Conservation (phyloP, 2,797 vertebrate species). For the Falco novaeseelandiae region DNA sequence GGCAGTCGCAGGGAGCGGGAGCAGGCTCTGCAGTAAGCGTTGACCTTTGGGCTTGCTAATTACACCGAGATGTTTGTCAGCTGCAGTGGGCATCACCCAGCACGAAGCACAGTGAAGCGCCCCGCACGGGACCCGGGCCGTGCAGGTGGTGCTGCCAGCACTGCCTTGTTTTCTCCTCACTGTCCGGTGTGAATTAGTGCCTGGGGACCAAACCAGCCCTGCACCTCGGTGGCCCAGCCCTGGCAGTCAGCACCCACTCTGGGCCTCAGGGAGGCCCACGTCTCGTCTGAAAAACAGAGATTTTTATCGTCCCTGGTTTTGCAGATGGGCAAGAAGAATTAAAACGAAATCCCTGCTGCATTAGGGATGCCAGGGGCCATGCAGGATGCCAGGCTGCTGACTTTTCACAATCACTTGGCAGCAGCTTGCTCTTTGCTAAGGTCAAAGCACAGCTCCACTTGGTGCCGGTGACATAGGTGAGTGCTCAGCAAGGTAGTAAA, state of each 20-base stretch:
- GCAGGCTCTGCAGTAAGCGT: not conserved
- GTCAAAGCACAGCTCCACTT: not conserved
- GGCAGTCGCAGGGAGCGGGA: not conserved
- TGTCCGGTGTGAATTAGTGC: rapidly evolving
- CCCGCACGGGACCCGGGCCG: rapidly evolving
- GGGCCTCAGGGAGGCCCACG: rapidly evolving
- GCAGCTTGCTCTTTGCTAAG: not conserved
- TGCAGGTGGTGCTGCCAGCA: not conserved
- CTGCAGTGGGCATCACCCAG: not conserved
- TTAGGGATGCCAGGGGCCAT: not conserved
- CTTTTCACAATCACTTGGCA: not conserved
- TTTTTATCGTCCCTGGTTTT: not conserved
- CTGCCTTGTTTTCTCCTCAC: rapidly evolving
- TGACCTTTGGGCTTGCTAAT: not conserved
- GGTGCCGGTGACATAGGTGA: not conserved
- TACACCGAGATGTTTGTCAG: not conserved
- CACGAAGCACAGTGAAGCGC: not conserved
- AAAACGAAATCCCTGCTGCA: not conserved
- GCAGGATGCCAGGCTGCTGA: not conserved
- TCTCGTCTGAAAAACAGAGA: not conserved
- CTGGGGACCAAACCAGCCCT: not conserved
- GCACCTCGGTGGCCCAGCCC: not conserved
- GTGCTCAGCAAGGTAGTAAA: not conserved
- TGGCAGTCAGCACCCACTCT: not conserved
- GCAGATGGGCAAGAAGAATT: not conserved